Percentiles rank a stretch among this genome's conserved stretches.
Evolutionary conservation across 2,888 invertebrate species (phyloP).

Genomic region (Trachelus iudaicus): DNA sequence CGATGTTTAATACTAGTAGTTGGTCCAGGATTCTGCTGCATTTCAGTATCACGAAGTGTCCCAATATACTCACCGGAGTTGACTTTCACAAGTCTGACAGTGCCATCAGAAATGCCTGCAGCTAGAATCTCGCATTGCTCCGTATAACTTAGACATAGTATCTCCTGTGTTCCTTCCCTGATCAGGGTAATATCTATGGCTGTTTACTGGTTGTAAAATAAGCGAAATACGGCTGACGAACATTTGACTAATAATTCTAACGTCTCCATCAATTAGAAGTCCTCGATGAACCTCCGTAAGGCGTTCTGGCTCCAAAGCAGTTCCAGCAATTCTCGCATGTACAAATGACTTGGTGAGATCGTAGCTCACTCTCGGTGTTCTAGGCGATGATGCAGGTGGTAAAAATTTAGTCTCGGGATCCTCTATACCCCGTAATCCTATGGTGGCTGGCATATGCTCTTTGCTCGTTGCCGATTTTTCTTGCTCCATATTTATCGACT

Average conservation of each 20-base stretch:
- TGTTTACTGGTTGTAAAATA: neutral
- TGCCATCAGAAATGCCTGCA: slow-evolving; percentile 73
- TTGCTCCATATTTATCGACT: neutral
- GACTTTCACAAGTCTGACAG: slow-evolving; percentile 69
- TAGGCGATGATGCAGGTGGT: neutral
- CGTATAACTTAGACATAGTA: slow-evolving; percentile 72
- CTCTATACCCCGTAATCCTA: neutral
- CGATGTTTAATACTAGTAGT: slow-evolving; percentile 73
- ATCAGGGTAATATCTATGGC: neutral
- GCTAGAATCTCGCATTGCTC: slow-evolving; percentile 72
- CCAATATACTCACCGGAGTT: slow-evolving; percentile 67
- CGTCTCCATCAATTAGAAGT: slow-evolving; percentile 23
- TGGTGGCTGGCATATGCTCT: neutral
- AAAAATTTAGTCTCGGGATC: neutral
- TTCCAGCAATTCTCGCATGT: slow-evolving; percentile 13
- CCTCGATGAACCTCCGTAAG: slow-evolving; percentile 16
- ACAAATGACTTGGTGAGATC: slow-evolving; percentile 18
- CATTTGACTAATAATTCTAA: slow-evolving; percentile 29
- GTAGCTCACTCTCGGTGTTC: slow-evolving; percentile 15
- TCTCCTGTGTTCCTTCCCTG: slow-evolving; percentile 69
- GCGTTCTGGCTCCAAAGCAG: slow-evolving; percentile 5
- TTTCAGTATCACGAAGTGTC: slow-evolving; percentile 70
- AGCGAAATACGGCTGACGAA: neutral
- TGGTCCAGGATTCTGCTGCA: slow-evolving; percentile 68
- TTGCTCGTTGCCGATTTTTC: neutral